phyloP scores from a whole-genome alignment of 2,113 vertebrate species.

The Neopipo cinnamomea region DNA sequence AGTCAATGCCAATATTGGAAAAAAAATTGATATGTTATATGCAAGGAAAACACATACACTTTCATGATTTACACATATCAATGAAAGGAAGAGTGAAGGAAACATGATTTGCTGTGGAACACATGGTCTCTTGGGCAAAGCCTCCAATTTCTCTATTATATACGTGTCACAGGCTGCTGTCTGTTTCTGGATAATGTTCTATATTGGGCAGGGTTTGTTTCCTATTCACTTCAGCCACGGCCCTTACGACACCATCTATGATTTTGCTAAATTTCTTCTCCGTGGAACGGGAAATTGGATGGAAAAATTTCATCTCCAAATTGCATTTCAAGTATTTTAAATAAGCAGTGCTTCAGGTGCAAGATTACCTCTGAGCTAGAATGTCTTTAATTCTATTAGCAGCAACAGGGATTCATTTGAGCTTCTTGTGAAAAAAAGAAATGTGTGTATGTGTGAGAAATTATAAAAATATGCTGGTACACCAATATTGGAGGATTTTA shows the following conservation, averaged over 20 bases:
- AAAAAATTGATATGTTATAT: neutral
- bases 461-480: neutral
- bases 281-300: neutral
- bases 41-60: neutral
- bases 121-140: conserved; percentile 13
- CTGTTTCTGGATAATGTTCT: conserved; percentile 3
- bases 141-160: conserved; percentile 33
- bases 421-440: neutral
- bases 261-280: conserved; percentile 23
- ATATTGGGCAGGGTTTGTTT: neutral
- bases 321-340: conserved; percentile 36
- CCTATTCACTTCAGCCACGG: neutral
- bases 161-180: neutral
- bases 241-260: neutral
- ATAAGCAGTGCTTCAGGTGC: neutral
- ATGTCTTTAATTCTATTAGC: neutral
- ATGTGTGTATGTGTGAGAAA: neutral
- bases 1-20: neutral
- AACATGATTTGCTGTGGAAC: conserved; percentile 17
- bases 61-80: neutral
- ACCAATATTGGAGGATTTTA: neutral
- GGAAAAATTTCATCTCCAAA: conserved; percentile 16
- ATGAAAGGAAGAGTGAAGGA: neutral
- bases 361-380: neutral
- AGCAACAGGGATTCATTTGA: neutral